Evolutionary conservation across 2,888 invertebrate genomes (phyloP).

Genomic region (Oxycera nigricornis): DNA sequence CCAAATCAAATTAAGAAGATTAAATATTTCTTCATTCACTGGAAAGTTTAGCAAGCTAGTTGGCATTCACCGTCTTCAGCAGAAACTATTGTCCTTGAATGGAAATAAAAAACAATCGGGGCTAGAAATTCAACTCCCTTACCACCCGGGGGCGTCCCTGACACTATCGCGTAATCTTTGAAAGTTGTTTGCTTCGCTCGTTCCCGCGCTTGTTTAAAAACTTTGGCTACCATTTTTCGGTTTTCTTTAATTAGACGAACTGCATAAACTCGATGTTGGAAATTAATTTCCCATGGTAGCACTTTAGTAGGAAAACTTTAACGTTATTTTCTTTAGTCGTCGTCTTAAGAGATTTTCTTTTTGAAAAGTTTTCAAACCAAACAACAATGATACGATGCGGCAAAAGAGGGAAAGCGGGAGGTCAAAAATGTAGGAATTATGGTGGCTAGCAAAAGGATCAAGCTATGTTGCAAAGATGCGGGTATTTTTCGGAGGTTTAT

Average conservation of each 20-base stretch:
- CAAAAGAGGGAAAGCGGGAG: not conserved
- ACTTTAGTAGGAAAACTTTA: conserved; percentile 35
- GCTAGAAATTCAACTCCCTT: no score
- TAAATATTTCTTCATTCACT: not conserved
- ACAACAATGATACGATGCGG: conserved; percentile 25
- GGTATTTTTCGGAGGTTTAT: not conserved
- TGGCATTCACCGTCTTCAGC: not conserved
- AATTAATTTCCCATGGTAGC: conserved; percentile 40
- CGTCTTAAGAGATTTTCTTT: conserved; percentile 35
- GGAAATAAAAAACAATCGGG: not conserved
- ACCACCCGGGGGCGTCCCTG: no score
- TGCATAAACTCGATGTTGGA: conserved; percentile 39
- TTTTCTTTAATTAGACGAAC: conserved; percentile 39
- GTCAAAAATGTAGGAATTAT: not conserved
- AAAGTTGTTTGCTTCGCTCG: not conserved
- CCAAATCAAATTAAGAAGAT: conserved; percentile 1
- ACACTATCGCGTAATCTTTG: not conserved
- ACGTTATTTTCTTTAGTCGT: conserved; percentile 38
- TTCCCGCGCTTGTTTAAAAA: not conserved
- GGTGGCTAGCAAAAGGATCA: not conserved
- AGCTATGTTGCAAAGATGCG: not conserved
- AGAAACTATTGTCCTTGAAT: conserved; percentile 4
- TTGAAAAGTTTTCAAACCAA: conserved; percentile 32
- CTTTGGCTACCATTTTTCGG: conserved; percentile 21
- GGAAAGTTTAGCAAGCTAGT: conserved; percentile 5